phyloP scores from a whole-genome alignment of 2,113 vertebrate genomes.

The Neoarius graeffei region DNA sequence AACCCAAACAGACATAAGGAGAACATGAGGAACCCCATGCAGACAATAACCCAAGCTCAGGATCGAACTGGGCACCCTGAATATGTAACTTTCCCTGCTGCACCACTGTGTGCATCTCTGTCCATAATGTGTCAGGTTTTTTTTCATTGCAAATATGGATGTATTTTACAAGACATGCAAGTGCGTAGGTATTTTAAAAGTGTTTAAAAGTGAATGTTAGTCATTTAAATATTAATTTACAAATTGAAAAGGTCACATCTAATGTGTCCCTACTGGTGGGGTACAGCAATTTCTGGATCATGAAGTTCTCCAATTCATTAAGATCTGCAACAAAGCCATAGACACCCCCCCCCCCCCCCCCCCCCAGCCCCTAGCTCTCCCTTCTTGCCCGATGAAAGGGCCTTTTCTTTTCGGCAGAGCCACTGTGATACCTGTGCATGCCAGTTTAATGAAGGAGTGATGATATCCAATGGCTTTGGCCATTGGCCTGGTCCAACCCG shows the following conservation, averaged over 20 bases:
- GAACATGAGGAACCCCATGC: background rate
- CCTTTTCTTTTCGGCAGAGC: conserved; percentile 41
- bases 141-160: background rate
- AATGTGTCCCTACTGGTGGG: background rate
- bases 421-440: conserved; percentile 35
- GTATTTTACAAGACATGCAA: background rate
- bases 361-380: background rate
- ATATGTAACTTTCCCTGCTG: background rate
- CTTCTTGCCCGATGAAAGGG: conserved; percentile 43
- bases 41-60: background rate
- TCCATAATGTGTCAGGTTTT: background rate
- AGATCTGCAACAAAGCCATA: conserved; percentile 8
- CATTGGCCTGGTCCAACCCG: conserved; percentile 41
- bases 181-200: background rate
- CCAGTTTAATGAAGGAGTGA: conserved; percentile 54
- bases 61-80: background rate
- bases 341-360: too few relatives aligned
- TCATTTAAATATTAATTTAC: background rate
- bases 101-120: background rate
- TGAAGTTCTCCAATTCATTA: background rate
- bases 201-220: background rate
- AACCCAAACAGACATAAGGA: background rate
- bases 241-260: background rate
- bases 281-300: conserved; percentile 12
- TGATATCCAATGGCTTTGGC: conserved; percentile 59